Evolutionary conservation across 2,888 invertebrate genomes (phyloP), one percentile per base, ranked within the genome.

Genomic region (Achlya flavicornis): DNA sequence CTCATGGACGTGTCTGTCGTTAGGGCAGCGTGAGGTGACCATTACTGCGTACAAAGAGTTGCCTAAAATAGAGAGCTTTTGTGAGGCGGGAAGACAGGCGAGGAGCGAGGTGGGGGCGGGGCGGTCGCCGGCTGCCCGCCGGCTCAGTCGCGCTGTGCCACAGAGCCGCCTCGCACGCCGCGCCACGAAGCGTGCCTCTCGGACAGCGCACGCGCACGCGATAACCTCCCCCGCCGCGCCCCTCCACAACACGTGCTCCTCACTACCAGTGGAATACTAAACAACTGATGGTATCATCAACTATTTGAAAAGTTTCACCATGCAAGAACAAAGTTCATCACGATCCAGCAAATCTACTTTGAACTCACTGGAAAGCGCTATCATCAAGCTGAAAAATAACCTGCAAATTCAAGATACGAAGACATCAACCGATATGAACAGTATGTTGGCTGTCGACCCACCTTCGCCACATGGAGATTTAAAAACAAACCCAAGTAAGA

Each of bases 41-140:
- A 93, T 93, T 93, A 93, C 92, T 85, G 85, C 78, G 84, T 92
- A 93, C 93, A 93, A 93, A 93, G 93, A 93, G 91, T 92, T 93
- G 91, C 93, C 93, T 93, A 93, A 93, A 93, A 93, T 92, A 93
- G 93, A 93, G 92, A 93, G 92, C 92, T 93, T 92, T 92, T 92
- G 92, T 92, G 81, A 91, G 92, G 92, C 91, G 91, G 93, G 90
- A 85, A 85, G 86, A 79, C 81, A 80, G 85, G 84, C 80, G 86
- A 82, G 85, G 83, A 80, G 79, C 77, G 87, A 83, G 84, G 89
- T 77, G 88, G 88, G 89, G 92, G 88, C 90, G 93, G 91, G 91
- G 92, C 91, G 90, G 90, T 84, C 87, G 84, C 85, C 79, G 85
- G 86, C 88, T 84, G 89, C 85, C 88, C 88, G 90, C 85, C 90